Conservation (phyloP, 2,797 vertebrate species). For the Pipistrellus pygmaeus region DNA sequence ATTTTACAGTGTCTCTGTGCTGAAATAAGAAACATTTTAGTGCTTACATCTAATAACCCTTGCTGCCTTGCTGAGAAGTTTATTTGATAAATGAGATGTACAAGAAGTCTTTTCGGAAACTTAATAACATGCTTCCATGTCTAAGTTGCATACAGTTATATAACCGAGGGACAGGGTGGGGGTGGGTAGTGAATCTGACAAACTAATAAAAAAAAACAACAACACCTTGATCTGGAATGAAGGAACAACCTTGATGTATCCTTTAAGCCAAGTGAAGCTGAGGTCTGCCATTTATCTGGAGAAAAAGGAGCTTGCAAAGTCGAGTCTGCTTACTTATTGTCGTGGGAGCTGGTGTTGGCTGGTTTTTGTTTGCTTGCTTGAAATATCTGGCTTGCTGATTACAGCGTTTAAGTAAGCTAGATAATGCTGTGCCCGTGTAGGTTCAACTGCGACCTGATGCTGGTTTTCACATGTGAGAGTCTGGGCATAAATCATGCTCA, state of each 20-base stretch:
- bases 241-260: background rate
- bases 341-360: background rate
- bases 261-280: background rate
- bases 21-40: constrained; percentile 49
- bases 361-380: constrained; percentile 27
- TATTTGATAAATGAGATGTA: constrained; percentile 3
- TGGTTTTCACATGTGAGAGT: constrained; percentile 17
- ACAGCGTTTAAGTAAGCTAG: background rate
- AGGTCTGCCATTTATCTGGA: background rate
- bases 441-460: background rate
- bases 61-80: constrained; percentile 41
- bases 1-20: constrained; percentile 23
- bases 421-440: background rate
- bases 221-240: constrained; percentile 2
- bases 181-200: background rate
- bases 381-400: background rate
- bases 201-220: background rate
- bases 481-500: background rate
- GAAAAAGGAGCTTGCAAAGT: background rate
- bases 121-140: background rate
- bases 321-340: constrained; percentile 30
- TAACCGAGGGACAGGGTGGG: background rate
- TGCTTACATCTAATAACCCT: background rate
- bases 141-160: background rate
- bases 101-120: constrained; percentile 12